Evolutionary conservation across 2,797 vertebrate genomes (phyloP).

Genomic region (Cuculus canorus): DNA sequence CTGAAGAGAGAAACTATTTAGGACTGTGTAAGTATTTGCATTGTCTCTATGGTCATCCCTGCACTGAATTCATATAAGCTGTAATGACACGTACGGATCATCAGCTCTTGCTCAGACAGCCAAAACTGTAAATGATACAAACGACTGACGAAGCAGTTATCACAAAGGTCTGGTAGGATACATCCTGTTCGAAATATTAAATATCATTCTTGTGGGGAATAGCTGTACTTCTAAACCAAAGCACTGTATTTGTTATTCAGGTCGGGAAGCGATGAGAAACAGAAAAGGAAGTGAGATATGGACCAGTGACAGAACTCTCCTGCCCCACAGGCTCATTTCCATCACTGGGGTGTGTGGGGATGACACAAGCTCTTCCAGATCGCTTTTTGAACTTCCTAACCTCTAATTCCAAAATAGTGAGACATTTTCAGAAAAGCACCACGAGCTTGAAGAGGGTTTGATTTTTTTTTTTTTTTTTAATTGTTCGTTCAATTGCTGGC

Average conservation of each 20-base stretch:
- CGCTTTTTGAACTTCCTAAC: neutral
- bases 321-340: neutral
- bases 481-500: slow-evolving; percentile 2
- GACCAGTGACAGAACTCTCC: neutral
- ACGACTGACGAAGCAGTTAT: neutral
- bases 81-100: neutral
- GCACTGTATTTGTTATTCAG: neutral
- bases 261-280: neutral
- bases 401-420: neutral
- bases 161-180: neutral
- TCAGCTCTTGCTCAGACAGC: neutral
- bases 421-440: neutral
- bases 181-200: slow-evolving; percentile 35
- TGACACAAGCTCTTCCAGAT: neutral
- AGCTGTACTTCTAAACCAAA: neutral
- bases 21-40: neutral
- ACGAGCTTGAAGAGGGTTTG: neutral
- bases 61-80: neutral
- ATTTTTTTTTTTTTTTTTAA: neutral
- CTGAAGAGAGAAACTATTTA: neutral
- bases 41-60: neutral
- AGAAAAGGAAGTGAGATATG: neutral
- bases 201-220: slow-evolving; percentile 19
- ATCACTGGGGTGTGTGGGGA: neutral
- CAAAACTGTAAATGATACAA: neutral